phyloP scores from a whole-genome alignment of 1,140 invertebrate species.

The Aphidius ervi region DNA sequence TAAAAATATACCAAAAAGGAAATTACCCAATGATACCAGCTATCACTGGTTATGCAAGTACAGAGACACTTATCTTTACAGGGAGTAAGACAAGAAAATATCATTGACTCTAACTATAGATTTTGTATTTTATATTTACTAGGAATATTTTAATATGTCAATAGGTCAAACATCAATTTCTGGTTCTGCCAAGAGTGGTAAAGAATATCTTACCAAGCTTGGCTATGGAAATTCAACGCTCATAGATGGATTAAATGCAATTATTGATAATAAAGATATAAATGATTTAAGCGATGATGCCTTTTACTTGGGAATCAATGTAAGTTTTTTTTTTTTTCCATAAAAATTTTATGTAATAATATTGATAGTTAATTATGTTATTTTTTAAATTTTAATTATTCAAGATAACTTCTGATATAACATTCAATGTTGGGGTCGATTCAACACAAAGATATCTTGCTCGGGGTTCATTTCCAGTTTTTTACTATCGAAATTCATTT shows the following conservation, averaged over 20 bases:
- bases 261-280: too few species aligned
- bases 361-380: background rate
- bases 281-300: too few species aligned
- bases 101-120: background rate
- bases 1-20: constrained; percentile 52
- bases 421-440: constrained; percentile 14
- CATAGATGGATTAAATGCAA: background rate
- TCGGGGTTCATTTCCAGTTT: constrained; percentile 5
- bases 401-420: constrained; percentile 9
- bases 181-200: too few species aligned
- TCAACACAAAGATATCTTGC: constrained; percentile 11
- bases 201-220: too few species aligned
- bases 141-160: too few species aligned
- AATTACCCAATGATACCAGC: constrained; percentile 55
- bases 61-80: constrained; percentile 57
- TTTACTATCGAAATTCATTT: constrained; percentile 16
- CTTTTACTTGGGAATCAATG: background rate
- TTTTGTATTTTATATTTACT: too few species aligned
- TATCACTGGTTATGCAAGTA: constrained; percentile 56
- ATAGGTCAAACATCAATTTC: too few species aligned
- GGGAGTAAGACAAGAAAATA: constrained; percentile 48
- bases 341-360: background rate
- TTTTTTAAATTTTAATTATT: background rate
- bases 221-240: constrained; percentile 51
- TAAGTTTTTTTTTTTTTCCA: background rate